Percentiles rank a stretch among this genome's conserved stretches.
Conservation (phyloP, 2,113 vertebrate genomes). For the Dasyornis broadbenti region DNA sequence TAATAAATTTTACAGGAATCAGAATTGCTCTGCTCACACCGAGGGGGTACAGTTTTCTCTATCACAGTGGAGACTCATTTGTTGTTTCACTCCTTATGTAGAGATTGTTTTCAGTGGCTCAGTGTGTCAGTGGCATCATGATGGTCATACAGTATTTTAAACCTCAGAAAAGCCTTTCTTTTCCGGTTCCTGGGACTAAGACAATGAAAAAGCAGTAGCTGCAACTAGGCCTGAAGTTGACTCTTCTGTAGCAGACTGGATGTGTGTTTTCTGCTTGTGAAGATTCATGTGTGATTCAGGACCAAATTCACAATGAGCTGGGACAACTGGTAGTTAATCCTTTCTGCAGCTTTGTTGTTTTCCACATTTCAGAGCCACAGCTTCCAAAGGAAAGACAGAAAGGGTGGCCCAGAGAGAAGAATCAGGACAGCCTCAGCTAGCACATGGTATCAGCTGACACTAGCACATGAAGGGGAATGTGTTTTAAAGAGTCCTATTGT, state of each 20-base stretch:
- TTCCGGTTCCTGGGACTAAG: background rate
- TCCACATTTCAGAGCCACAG: background rate
- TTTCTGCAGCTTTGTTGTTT: background rate
- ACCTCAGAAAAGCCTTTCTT: background rate
- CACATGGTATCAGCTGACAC: background rate
- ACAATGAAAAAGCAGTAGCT: background rate
- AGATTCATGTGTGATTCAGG: background rate
- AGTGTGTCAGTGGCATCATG: background rate
- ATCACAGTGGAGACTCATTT: background rate
- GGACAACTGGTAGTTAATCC: background rate
- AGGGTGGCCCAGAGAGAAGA: background rate
- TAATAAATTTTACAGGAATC: conserved; percentile 4
- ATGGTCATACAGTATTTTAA: background rate
- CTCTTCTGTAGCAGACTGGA: background rate
- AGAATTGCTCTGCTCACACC: background rate
- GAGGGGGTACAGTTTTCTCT: background rate
- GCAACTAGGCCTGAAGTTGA: background rate
- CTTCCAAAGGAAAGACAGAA: background rate
- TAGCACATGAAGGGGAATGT: background rate
- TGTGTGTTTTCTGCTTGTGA: background rate
- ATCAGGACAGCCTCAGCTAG: background rate
- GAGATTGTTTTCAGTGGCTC: background rate
- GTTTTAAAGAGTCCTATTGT: background rate
- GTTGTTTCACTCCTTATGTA: background rate
- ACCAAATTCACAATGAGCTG: background rate